phyloP scores from a whole-genome alignment of 1,140 invertebrate species.

The Drosophila mauritiana region DNA sequence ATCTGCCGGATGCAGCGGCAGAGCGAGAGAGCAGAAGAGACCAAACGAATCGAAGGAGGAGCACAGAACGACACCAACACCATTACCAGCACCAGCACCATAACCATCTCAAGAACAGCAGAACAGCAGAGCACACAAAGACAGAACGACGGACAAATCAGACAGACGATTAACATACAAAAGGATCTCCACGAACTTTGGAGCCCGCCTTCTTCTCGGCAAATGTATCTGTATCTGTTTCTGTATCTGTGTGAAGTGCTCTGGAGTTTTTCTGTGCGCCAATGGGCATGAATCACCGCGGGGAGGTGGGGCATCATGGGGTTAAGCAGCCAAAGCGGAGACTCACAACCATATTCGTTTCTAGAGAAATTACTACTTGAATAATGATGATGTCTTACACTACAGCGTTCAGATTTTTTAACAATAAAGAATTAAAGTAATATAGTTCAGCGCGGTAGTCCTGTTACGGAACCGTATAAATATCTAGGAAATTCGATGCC shows the following conservation, averaged over 20 bases:
- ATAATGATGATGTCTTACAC: background rate
- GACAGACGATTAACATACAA: constrained; percentile 77
- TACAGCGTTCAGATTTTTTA: too few relatives aligned
- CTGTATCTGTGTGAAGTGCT: constrained; percentile 10
- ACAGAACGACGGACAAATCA: constrained; percentile 50
- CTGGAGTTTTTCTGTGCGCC: constrained; percentile 56
- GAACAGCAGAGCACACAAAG: constrained; percentile 24
- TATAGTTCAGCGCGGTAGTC: constrained; percentile 1
- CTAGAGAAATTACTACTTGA: too few relatives aligned
- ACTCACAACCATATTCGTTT: constrained; percentile 11
- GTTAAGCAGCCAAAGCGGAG: constrained; percentile 62
- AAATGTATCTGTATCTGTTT: constrained; percentile 22
- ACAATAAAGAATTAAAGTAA: too few relatives aligned
- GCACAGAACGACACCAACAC: constrained; percentile 40
- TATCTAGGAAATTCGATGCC: constrained; percentile 65
- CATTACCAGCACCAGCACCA: background rate
- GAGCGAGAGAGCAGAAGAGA: constrained; percentile 31
- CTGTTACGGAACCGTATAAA: constrained; percentile 22
- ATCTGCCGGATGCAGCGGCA: constrained; percentile 59
- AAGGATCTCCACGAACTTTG: constrained; percentile 73
- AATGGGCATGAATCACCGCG: constrained; percentile 75
- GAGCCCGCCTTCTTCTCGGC: constrained; percentile 67
- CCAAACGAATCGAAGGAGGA: constrained; percentile 51
- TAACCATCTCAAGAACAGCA: constrained; percentile 10
- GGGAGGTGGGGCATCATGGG: constrained; percentile 21